Evolutionary conservation across 2,113 vertebrate genomes (phyloP).

Genomic region (Onychorhynchus coronatus): DNA sequence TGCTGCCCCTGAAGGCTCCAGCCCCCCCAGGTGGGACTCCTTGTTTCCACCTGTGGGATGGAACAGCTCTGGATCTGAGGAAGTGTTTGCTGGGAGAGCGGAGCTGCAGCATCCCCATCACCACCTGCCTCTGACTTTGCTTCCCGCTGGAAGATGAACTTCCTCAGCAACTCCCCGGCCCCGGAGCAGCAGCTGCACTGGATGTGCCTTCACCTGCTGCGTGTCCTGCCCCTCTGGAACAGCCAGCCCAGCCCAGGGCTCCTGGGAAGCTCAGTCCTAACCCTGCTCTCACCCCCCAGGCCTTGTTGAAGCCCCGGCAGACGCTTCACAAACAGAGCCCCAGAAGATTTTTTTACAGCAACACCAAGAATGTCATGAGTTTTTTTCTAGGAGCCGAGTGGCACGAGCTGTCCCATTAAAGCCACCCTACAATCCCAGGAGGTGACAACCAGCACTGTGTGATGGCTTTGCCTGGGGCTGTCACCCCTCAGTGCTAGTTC

Average conservation of each 20-base stretch:
- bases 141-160: not conserved
- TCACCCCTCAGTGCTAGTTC: not conserved
- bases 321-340: not conserved
- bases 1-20: not conserved
- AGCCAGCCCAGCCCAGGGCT: not conserved
- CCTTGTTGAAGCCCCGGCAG: not conserved
- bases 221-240: fast-evolving
- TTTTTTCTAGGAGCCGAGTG: not conserved
- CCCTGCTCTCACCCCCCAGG: not conserved
- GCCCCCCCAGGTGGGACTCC: not conserved
- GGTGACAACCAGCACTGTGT: not conserved
- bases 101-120: not conserved
- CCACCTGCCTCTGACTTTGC: not conserved
- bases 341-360: not conserved
- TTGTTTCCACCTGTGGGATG: not conserved
- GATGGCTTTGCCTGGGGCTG: not conserved
- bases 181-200: not conserved
- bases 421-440: not conserved
- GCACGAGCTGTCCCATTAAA: not conserved
- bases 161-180: not conserved
- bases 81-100: not conserved
- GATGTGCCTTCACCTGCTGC: not conserved
- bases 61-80: not conserved
- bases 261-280: not conserved
- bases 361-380: not conserved